These are phyloP conservation scores for Zygogramma bicolorata DNA, from an alignment of 2,888 invertebrate genomes.

Conservation along the genomic window DNA sequence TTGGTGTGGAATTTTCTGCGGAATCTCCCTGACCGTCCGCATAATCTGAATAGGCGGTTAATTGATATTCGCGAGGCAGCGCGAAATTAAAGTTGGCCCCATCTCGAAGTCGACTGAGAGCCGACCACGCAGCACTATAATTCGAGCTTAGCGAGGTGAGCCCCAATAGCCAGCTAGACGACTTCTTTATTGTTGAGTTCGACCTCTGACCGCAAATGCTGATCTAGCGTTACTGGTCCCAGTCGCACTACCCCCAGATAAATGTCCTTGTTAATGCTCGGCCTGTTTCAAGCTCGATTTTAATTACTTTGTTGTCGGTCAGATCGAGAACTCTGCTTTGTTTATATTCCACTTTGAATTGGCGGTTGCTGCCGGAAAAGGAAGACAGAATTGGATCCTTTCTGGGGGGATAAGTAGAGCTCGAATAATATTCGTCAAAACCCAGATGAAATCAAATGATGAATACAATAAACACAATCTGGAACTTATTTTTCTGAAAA, in stretches of 20 bases:
- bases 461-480: too few relatives aligned
- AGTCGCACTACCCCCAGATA: conserved; percentile 38
- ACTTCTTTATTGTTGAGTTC: conserved; percentile 61
- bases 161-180: conserved; percentile 58
- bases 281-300: conserved; percentile 40
- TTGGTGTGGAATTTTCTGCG: too few relatives aligned
- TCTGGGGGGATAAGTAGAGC: background rate
- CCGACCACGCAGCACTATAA: conserved; percentile 58
- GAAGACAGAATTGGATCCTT: too few relatives aligned
- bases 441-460: too few relatives aligned
- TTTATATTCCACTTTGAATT: conserved; percentile 6
- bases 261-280: too few relatives aligned
- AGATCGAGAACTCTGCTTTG: conserved; percentile 6
- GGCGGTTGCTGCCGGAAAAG: conserved; percentile 1
- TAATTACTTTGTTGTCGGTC: conserved; percentile 33
- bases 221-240: conserved; percentile 46
- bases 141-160: conserved; percentile 62
- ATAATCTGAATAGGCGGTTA: conserved; percentile 42
- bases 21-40: conserved; percentile 11
- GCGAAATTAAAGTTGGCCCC: conserved; percentile 52
- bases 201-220: conserved; percentile 61
- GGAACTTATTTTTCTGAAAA: too few relatives aligned
- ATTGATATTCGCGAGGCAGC: conserved; percentile 60
- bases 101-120: conserved; percentile 36
- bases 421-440: too few relatives aligned